Conservation (phyloP, 2,888 invertebrate genomes). For the Acanthacorydalis orientalis region DNA sequence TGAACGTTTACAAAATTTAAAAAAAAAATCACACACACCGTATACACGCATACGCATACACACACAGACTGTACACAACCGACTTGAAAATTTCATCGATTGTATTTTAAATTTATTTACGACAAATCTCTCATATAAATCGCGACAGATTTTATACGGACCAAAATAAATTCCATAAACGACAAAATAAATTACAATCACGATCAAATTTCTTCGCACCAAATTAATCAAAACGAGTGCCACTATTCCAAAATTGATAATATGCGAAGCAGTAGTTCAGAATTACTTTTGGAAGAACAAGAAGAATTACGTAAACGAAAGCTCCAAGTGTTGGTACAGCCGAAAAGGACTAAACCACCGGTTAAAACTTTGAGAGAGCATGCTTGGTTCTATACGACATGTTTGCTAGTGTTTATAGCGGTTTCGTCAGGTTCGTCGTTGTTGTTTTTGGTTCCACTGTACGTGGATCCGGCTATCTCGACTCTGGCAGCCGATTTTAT, state of each 20-base stretch:
- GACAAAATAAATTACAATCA: too few species aligned
- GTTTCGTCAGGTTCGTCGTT: conserved; percentile 55
- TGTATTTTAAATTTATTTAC: too few species aligned
- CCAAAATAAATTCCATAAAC: too few species aligned
- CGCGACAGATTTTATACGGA: too few species aligned
- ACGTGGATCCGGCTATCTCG: conserved; percentile 50
- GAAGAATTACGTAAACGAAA: conserved; percentile 48
- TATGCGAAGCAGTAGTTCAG: conserved; percentile 62
- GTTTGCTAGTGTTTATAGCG: conserved; percentile 49
- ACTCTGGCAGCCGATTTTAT: conserved; percentile 59
- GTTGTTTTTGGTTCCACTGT: conserved; percentile 54
- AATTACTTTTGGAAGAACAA: conserved; percentile 59
- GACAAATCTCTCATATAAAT: too few species aligned
- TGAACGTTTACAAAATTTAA: too few species aligned
- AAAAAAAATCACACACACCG: too few species aligned
- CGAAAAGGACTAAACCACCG: conserved; percentile 26
- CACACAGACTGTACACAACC: too few species aligned
- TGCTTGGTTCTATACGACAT: conserved; percentile 52
- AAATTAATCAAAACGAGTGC: neutral
- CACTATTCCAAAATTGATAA: conserved; percentile 10
- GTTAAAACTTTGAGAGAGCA: conserved; percentile 45
- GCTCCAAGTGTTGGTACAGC: conserved; percentile 36
- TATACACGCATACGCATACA: too few species aligned
- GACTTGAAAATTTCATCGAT: too few species aligned
- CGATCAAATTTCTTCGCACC: too few species aligned